phyloP scores from a whole-genome alignment of 2,797 vertebrate species.

The Pipistrellus pipistrellus region DNA sequence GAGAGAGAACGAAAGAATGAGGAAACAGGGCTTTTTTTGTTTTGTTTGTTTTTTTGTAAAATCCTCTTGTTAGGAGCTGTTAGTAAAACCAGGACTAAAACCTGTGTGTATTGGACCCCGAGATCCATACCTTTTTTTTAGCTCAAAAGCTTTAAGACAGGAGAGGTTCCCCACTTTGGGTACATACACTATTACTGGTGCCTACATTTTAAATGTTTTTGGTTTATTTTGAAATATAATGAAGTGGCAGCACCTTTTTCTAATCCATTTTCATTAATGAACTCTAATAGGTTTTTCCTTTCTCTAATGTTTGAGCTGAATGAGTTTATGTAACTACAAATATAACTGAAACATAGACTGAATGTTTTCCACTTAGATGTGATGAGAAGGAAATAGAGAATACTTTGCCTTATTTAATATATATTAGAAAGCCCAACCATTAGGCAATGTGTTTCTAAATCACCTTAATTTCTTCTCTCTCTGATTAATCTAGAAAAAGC shows the following conservation, averaged over 20 bases:
- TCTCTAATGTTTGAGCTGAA: not conserved
- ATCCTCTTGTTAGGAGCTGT: not conserved
- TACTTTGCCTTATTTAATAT: constrained; percentile 13
- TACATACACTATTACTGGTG: not conserved
- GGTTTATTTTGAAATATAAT: constrained; percentile 51
- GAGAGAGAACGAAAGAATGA: not conserved
- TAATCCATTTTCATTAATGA: constrained; percentile 46
- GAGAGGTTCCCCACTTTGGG: not conserved
- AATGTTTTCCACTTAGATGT: constrained; percentile 24
- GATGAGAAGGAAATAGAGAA: not conserved
- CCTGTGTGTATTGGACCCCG: not conserved
- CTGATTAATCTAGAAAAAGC: constrained; percentile 35
- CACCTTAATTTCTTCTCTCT: constrained; percentile 39
- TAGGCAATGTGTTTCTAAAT: constrained; percentile 50
- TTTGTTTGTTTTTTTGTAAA: not conserved
- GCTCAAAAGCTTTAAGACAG: not conserved
- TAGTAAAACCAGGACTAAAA: not conserved
- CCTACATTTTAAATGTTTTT: not conserved
- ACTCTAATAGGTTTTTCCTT: not conserved
- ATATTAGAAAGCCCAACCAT: not conserved
- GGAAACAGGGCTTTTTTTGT: not conserved
- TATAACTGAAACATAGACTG: constrained; percentile 9
- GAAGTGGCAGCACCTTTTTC: not conserved
- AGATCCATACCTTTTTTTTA: not conserved
- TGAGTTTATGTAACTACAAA: not conserved